Evolutionary conservation across 2,797 vertebrate species (phyloP), one percentile per base, ranked within the genome.

Genomic region (Knipowitschia caucasica): DNA sequence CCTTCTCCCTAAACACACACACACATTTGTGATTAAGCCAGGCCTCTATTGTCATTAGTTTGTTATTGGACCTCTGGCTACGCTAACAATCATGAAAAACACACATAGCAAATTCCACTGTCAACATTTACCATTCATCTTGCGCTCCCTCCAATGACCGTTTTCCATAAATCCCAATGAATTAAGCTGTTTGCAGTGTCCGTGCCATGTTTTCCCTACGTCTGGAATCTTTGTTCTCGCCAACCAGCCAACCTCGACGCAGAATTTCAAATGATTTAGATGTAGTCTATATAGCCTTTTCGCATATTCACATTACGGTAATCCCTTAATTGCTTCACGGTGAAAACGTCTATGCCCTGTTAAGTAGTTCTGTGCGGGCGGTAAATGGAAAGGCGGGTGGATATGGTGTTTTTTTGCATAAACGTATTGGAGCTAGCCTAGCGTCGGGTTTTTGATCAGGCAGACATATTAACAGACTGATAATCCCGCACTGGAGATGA

Each of bases 121-220:
- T 87, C 89, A 91, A 91, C 87, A 92, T 90, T 89, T 84, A 73
- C 87, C 86, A 87, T 88, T 89, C 89, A 88, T 89, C 83, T 82
- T 18, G n/a, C 9, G 51, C 40, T 47, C 24, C 58, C 47, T 50
- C 29, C 47, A 75, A 71, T 69, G 75, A 55, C 78, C 80, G 75
- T 78, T 90, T 89, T 83, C 84, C 85, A 90, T 88, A 88, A 84
- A 87, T 85, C 86, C 84, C 85, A 85, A 89, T 85, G 88, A 90
- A 91, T 90, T 67, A 87, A 88, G 85, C 81, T 89, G 85, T 90
- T 89, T 85, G 84, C 75, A 39, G 38, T 83, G 72, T 69, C 59
- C 79, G 72, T 10, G 36, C 36, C 0, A 6, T 39, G 36, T 88
- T 80, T 78, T 86, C 80, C 78, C 38, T 65, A 63, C 50, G 72